A percentile compares a stretch with the other conserved stretches of the same genome.
Conservation (phyloP, 2,113 vertebrate genomes). For the Solenodon paradoxus region DNA sequence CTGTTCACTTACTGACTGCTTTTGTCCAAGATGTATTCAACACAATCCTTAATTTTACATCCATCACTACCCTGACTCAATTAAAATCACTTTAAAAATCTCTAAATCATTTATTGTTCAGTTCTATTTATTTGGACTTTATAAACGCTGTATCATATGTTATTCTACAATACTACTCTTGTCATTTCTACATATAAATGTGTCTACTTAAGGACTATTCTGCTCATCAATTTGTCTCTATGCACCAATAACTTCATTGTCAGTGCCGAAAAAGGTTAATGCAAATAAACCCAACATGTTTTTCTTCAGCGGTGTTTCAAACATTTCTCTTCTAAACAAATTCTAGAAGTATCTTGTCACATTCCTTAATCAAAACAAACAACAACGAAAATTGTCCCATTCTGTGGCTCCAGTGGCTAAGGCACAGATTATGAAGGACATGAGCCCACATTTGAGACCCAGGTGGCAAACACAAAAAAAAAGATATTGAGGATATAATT, state of each 20-base stretch:
- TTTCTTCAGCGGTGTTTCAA: neutral
- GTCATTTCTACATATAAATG: no score
- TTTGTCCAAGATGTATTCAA: neutral
- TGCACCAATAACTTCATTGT: neutral
- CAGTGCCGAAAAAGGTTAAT: neutral
- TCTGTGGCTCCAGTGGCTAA: no score
- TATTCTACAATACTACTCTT: no score
- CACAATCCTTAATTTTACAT: neutral
- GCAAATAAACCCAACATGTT: neutral
- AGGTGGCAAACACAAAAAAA: no score
- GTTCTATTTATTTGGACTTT: neutral
- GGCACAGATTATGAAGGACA: no score
- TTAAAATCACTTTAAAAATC: neutral
- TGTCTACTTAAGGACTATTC: no score
- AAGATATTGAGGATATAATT: neutral
- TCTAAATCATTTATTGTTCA: neutral
- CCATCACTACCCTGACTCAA: neutral
- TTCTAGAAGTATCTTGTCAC: neutral
- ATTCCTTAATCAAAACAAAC: no score
- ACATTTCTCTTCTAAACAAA: neutral
- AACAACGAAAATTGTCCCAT: no score
- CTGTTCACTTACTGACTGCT: neutral
- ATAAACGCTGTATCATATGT: neutral
- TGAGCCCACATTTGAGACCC: no score
- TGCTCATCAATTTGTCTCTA: no score